Evolutionary conservation across 2,797 vertebrate species (phyloP), one percentile per base, ranked within the genome.

Genomic region (Poliocrania exsul): DNA sequence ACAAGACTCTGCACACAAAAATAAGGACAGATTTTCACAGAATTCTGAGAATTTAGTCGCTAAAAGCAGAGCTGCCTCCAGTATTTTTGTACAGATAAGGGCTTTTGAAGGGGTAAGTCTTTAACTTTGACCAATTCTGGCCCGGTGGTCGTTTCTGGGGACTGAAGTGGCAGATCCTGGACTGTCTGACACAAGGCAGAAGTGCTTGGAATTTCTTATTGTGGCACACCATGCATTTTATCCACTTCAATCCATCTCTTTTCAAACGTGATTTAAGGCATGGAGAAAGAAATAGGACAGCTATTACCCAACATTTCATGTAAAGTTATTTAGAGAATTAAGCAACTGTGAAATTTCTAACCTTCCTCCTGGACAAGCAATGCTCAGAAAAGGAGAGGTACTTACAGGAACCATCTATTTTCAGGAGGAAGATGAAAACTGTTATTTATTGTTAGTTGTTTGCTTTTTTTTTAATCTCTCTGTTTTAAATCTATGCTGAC

Each of bases 221-320:
- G 0, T 46, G 51, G 54, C 10, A 88, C 4, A 2, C 9, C 31
- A 40, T 12, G 25, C 19, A 29, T 60, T 70, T 81, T 46, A 75
- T 38, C 28, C 8, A 25, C 50, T 81, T 47, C 25, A 85, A 9
- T 7, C 37, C 21, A 80, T 23, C 53, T 79, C 10, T 0, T 81
- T 91, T 79, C 73, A 81, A 92, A 77, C 17, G 66, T 66, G 50
- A 90, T 88, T 75, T 91, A 93, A 86, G 73, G 38, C 26, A 83
- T 0, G 2, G 25, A 8, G 13, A 46, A 71, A 78, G 44, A 94
- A 90, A 88, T 5, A 50, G 6, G 31, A 86, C 66, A 77, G 38
- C 33, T 69, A 62, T 44, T 49, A 73, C 15, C 42, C 54, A 58
- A 86, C 20, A 56, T 72, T 69, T 78, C 24, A 40, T 2, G 7